Base-by-base conservation (phyloP, 2,797 vertebrate species). In the Cyprinella venusta region DNA sequence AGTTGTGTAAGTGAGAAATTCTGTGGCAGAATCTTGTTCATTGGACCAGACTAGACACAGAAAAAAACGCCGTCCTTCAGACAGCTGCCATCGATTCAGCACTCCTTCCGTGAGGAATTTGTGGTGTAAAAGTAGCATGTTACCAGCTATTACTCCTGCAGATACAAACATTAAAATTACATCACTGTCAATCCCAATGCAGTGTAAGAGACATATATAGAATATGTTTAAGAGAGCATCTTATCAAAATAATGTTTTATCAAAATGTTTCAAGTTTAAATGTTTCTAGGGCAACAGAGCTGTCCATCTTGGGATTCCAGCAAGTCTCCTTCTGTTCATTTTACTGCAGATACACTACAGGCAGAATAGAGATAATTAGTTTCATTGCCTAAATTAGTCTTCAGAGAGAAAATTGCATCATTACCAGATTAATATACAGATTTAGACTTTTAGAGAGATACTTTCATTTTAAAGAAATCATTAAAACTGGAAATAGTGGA, bases 361-460 rank as follows among this genome's bases (percentile, higher is more conserved):
- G 79, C 85, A 74, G 84, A 81, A 85, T 87, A 89, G 90, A 94
- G 90, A 89, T 93, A 88, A 90, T 92, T 93, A 90, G 71, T 89
- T 85, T 86, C 86, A 86, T 80, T 84, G 88, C 18, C 13, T 24
- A 48, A 63, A 70, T 70, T n/a, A 63, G 54, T 72, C 68, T 71
- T 71, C 9, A 13, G 68, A 72, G 26, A 48, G 42, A 65, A 48
- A 63, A 52, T 54, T 18, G n/a, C 33, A 0, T 48, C 77, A 80
- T 83, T 59, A 78, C 18, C 70, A 84, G 79, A 89, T 84, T 91
- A 89, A 90, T 89, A 89, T 48, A 86, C 30, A 85, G 90, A 90
- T 89, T 86, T 87, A 87, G 86, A 87, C 61, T 63, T 63, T 48
- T 1, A 30, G 13, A 30, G 61, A 63, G 61, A 30, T 15, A 30